A percentile compares a stretch with the other conserved stretches of the same genome.
Conservation (phyloP, 2,797 vertebrate genomes). For the Cynopterus sphinx region DNA sequence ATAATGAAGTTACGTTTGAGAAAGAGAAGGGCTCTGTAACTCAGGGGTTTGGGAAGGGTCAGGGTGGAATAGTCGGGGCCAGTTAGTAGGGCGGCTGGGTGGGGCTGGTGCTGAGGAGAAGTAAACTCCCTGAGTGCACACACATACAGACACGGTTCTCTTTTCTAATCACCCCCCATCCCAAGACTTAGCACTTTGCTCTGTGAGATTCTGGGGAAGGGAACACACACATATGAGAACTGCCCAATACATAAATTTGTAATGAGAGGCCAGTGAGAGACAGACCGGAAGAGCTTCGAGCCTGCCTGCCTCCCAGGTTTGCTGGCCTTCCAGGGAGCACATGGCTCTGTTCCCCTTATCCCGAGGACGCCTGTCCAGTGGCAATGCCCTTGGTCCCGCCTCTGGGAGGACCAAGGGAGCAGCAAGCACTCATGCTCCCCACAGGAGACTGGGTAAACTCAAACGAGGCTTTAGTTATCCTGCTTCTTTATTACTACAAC, state of each 20-base stretch:
- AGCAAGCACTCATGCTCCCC: background rate
- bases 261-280: background rate
- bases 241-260: fast-evolving
- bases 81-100: background rate
- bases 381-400: too few species aligned
- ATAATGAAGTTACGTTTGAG: background rate
- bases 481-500: background rate
- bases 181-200: background rate
- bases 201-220: background rate
- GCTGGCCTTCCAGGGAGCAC: background rate
- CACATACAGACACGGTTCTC: fast-evolving
- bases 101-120: background rate
- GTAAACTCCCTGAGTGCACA: too few species aligned
- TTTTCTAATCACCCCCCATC: background rate
- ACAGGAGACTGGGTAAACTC: too few species aligned
- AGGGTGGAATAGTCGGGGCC: too few species aligned
- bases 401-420: background rate
- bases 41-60: fast-evolving
- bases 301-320: background rate
- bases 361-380: background rate
- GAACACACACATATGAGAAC: background rate
- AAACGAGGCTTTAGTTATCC: background rate
- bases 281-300: background rate
- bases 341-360: background rate
- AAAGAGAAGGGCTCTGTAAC: too few species aligned